Percentiles rank a stretch among this genome's conserved stretches.
Evolutionary conservation across 2,113 vertebrate genomes (phyloP).

Genomic region (Elephas maximus): DNA sequence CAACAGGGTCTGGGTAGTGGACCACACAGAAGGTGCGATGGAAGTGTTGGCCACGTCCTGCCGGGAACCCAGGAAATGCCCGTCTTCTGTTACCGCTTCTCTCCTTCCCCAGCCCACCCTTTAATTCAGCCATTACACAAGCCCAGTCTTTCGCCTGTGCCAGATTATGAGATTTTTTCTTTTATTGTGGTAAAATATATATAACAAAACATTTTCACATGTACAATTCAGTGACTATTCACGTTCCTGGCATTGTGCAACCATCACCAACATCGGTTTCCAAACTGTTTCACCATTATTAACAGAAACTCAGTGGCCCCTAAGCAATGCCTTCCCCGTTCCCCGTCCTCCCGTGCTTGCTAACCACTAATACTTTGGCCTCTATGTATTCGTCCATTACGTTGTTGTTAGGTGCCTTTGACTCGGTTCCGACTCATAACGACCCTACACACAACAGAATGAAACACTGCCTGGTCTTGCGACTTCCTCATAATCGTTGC

Average conservation of each 20-base stretch:
- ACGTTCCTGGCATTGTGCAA: background rate
- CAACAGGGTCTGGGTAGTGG: no score
- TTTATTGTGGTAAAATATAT: no score
- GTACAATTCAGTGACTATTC: background rate
- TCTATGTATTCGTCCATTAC: background rate
- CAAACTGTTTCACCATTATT: background rate
- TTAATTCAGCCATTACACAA: background rate
- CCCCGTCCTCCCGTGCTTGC: background rate
- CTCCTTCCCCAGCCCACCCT: background rate
- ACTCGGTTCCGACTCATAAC: no score
- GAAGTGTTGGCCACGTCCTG: background rate
- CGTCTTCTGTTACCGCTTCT: background rate
- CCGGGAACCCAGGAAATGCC: background rate
- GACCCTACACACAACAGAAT: no score
- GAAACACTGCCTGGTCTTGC: no score
- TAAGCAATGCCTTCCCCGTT: background rate
- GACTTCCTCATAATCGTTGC: no score
- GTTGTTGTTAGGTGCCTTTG: no score
- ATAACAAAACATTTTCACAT: background rate
- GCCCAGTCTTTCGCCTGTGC: background rate
- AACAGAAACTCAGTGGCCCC: background rate
- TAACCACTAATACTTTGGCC: background rate
- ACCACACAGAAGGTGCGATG: background rate
- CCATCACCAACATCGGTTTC: background rate
- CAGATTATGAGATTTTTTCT: background rate